phyloP scores from a whole-genome alignment of 2,888 invertebrate genomes.

The Ypsolopha sequella region DNA sequence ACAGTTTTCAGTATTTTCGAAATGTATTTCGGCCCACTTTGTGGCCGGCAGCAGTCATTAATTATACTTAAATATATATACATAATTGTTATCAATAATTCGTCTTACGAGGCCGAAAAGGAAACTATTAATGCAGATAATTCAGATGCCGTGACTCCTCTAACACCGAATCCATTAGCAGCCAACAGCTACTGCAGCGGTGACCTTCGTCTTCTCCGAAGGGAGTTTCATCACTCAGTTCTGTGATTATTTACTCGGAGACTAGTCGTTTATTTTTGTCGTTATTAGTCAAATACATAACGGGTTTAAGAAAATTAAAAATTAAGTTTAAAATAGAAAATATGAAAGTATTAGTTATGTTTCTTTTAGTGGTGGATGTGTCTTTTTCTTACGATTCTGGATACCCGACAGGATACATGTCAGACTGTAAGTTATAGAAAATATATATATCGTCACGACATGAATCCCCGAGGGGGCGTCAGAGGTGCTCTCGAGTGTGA shows the following conservation, averaged over 20 bases:
- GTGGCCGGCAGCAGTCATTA: too few relatives aligned
- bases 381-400: constrained; percentile 29
- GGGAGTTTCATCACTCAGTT: constrained; percentile 19
- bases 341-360: neutral
- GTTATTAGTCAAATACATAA: neutral
- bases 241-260: constrained; percentile 20
- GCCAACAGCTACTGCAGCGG: neutral
- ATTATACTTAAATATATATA: too few relatives aligned
- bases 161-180: neutral
- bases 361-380: constrained; percentile 13
- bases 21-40: too few relatives aligned
- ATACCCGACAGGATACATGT: constrained; percentile 42
- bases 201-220: neutral
- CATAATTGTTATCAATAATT: neutral
- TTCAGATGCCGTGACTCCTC: neutral
- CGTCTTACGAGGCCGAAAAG: neutral
- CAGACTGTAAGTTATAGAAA: constrained; percentile 37
- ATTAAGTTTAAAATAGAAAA: neutral
- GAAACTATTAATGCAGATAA: neutral
- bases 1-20: too few relatives aligned
- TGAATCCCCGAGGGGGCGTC: too few relatives aligned
- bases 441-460: too few relatives aligned
- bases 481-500: too few relatives aligned
- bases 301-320: too few relatives aligned
- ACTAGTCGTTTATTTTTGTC: constrained; percentile 17